Evolutionary conservation across 2,797 vertebrate species (phyloP).

Genomic region (Microhierax caerulescens): DNA sequence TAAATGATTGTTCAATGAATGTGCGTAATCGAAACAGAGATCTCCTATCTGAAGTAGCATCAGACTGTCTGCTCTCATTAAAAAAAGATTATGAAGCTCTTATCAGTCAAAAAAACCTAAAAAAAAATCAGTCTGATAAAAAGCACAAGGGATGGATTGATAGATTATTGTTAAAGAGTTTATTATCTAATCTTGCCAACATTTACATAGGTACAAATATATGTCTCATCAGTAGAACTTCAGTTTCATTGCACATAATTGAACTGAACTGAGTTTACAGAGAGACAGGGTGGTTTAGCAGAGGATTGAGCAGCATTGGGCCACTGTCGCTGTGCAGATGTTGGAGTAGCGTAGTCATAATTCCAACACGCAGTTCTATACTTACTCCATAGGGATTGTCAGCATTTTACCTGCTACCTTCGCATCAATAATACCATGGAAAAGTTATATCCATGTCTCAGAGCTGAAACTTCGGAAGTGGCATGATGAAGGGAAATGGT

Average conservation of each 20-base stretch:
- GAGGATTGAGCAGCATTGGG: neutral
- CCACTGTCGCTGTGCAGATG: neutral
- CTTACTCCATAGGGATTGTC: neutral
- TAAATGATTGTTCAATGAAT: slow-evolving; percentile 33
- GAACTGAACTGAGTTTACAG: neutral
- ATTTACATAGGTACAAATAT: neutral
- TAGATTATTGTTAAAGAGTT: slow-evolving; percentile 16
- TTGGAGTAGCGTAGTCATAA: neutral
- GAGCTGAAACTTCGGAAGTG: neutral
- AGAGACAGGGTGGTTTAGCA: neutral
- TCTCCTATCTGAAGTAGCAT: neutral
- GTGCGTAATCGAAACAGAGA: slow-evolving; percentile 17
- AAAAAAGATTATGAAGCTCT: slow-evolving; percentile 16
- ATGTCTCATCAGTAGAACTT: neutral
- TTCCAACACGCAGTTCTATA: neutral
- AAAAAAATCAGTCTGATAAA: neutral
- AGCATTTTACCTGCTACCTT: neutral
- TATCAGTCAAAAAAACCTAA: neutral
- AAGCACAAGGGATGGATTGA: neutral
- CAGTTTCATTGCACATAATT: neutral
- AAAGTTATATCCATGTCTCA: neutral
- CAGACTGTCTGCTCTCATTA: slow-evolving; percentile 10
- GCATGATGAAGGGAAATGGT: neutral
- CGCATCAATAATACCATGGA: neutral
- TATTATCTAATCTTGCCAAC: slow-evolving; percentile 3